Conservation (phyloP, 2,797 vertebrate species). For the Otolemur crassicaudatus region DNA sequence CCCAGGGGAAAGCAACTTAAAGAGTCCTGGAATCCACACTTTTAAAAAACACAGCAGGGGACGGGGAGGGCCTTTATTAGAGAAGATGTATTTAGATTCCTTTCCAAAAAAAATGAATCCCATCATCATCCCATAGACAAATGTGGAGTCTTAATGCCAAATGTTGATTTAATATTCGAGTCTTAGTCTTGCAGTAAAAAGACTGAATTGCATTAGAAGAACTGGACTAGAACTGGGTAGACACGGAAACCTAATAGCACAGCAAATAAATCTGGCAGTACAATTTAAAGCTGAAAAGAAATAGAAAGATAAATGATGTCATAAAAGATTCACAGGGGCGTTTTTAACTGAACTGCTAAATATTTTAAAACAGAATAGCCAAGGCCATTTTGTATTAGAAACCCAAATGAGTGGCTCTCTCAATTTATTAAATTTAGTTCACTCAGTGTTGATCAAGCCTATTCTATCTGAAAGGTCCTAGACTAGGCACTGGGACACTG, state of each 20-base stretch:
- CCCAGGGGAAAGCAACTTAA: background rate
- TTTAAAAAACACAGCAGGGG: conserved; percentile 18
- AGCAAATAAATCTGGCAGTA: conserved; percentile 86
- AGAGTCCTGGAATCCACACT: background rate
- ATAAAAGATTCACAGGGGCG: conserved; percentile 82
- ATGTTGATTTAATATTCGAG: conserved; percentile 86
- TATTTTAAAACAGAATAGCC: conserved; percentile 83
- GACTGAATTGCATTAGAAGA: conserved; percentile 82
- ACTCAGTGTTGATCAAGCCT: conserved; percentile 70
- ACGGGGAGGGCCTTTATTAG: conserved; percentile 70
- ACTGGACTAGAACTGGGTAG: conserved; percentile 80
- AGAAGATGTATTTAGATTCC: conserved; percentile 80
- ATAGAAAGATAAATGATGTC: conserved; percentile 81
- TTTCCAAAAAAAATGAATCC: conserved; percentile 85
- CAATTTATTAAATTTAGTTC: conserved; percentile 76
- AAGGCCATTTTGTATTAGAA: conserved; percentile 81
- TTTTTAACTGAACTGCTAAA: conserved; percentile 83
- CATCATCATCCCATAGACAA: conserved; percentile 82
- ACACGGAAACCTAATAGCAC: conserved; percentile 83
- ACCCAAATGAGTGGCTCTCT: conserved; percentile 81
- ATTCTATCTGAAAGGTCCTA: conserved; percentile 44
- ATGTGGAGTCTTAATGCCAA: conserved; percentile 83
- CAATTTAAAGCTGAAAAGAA: conserved; percentile 83
- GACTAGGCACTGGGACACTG: background rate
- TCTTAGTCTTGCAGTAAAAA: conserved; percentile 83